Conservation (phyloP, 2,797 vertebrate genomes). For the Chaetophractus vellerosus region DNA sequence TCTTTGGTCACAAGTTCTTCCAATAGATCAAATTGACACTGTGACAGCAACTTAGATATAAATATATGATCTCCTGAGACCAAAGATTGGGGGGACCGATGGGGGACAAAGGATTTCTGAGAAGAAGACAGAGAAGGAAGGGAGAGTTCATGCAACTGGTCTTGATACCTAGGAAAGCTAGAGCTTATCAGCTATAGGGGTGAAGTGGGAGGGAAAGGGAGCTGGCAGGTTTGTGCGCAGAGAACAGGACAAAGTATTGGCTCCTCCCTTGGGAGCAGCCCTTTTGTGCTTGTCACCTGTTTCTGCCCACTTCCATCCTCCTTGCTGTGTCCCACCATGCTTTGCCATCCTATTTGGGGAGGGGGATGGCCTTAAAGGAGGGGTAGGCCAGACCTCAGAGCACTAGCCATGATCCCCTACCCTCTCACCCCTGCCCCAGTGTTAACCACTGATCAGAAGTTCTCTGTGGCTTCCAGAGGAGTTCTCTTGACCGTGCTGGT, state of each 20-base stretch:
- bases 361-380: not conserved
- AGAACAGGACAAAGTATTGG: not conserved
- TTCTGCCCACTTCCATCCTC: not conserved
- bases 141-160: not conserved
- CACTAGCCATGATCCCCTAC: not conserved
- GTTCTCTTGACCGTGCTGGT: not conserved
- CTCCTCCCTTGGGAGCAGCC: not conserved
- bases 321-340: not conserved
- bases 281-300: not conserved
- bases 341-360: not conserved
- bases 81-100: not conserved
- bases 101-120: not conserved
- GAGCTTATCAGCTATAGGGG: not conserved
- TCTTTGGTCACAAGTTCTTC: conserved; percentile 96
- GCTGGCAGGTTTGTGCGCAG: not conserved
- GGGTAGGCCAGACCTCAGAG: not conserved
- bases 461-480: conserved; percentile 33
- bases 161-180: not conserved
- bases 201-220: not conserved
- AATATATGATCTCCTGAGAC: conserved; percentile 90
- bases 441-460: not conserved
- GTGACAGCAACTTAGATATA: conserved; percentile 94
- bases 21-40: conserved; percentile 93
- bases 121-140: not conserved
- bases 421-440: not conserved